Conservation (phyloP, 2,888 invertebrate species). For the Parasteatoda lunata region DNA sequence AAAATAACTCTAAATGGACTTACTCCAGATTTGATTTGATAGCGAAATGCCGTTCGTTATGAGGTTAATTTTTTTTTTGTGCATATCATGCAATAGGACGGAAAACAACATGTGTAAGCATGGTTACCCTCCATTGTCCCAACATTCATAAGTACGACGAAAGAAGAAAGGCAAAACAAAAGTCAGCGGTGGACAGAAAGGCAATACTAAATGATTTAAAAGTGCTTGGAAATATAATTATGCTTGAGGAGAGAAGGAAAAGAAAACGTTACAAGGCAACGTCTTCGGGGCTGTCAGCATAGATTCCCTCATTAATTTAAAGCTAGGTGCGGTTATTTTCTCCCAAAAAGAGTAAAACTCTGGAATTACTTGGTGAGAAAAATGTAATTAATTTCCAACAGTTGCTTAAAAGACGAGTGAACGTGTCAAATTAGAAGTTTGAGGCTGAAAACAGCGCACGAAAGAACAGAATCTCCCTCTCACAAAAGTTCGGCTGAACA, state of each 20-base stretch:
- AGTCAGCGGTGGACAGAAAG: neutral
- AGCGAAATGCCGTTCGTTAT: too few relatives aligned
- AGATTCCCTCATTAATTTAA: conserved; percentile 38
- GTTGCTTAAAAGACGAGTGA: conserved; percentile 12
- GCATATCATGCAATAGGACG: too few relatives aligned
- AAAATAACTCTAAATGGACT: too few relatives aligned
- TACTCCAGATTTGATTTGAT: too few relatives aligned
- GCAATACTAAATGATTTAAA: conserved; percentile 17
- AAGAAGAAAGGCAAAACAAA: neutral
- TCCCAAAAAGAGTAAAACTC: conserved; percentile 29
- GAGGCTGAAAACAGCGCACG: conserved; percentile 17
- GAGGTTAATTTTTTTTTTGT: too few relatives aligned
- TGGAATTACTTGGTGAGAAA: conserved; percentile 7
- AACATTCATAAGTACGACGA: neutral
- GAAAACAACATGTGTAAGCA: too few relatives aligned
- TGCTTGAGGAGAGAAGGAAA: neutral
- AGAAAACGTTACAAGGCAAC: conserved; percentile 8
- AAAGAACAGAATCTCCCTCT: neutral
- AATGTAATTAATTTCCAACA: conserved; percentile 44
- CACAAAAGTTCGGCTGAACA: neutral
- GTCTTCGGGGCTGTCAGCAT: conserved; percentile 23
- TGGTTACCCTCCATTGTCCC: too few relatives aligned
- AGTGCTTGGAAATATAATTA: conserved; percentile 22
- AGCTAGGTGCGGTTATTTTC: conserved; percentile 35
- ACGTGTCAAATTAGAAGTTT: conserved; percentile 46